Evolutionary conservation across 2,888 invertebrate species (phyloP).

Genomic region (Eugnorisma glareosa): DNA sequence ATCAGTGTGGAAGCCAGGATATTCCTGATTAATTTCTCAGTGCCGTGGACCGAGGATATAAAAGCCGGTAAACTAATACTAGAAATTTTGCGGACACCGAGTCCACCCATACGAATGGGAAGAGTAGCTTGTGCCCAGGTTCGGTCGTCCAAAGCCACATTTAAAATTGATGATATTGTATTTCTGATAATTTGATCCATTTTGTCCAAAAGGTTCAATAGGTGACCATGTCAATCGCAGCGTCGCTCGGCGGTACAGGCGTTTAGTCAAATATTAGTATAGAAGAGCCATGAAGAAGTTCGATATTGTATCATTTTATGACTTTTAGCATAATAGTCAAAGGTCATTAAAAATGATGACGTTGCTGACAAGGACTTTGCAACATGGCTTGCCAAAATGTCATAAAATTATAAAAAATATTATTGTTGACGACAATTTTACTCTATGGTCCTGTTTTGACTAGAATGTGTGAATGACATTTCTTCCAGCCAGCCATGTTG

Average conservation of each 20-base stretch:
- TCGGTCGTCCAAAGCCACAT: no score
- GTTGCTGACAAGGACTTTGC: background rate
- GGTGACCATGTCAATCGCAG: background rate
- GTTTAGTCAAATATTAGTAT: background rate
- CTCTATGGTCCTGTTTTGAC: slow-evolving; percentile 57
- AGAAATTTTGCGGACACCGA: no score
- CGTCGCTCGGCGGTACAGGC: background rate
- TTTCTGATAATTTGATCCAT: no score
- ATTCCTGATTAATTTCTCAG: no score
- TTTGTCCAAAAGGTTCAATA: no score
- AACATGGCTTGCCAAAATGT: slow-evolving; percentile 29
- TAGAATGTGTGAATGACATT: slow-evolving; percentile 52
- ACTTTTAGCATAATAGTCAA: slow-evolving; percentile 5
- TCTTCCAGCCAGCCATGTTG: slow-evolving; percentile 61
- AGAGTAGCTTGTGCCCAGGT: no score
- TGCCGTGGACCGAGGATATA: no score
- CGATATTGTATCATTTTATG: slow-evolving; percentile 5
- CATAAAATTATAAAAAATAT: slow-evolving; percentile 31
- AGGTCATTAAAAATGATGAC: slow-evolving; percentile 33
- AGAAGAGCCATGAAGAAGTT: background rate
- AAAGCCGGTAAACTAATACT: no score
- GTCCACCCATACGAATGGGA: no score
- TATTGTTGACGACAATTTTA: slow-evolving; percentile 24
- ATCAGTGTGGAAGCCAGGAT: no score
- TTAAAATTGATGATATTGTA: no score